Conservation (phyloP, 2,113 vertebrate genomes). For the Bufo gargarizans region DNA sequence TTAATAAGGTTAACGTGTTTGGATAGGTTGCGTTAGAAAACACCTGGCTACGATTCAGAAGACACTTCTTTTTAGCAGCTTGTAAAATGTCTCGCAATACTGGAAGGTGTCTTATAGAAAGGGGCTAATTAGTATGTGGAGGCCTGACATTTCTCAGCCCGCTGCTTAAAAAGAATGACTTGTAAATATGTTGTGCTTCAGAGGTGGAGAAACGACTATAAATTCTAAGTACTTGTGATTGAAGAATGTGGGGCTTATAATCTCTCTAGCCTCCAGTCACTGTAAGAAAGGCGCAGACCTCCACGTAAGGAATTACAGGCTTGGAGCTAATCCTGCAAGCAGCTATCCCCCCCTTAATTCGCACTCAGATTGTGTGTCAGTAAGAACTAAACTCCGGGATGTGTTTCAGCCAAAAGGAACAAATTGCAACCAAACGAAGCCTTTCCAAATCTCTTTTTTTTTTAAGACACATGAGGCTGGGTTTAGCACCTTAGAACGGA, state of each 20-base stretch:
- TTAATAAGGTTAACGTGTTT: slow-evolving; percentile 19
- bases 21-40: slow-evolving; percentile 31
- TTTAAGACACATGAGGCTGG: slow-evolving; percentile 26
- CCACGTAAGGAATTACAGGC: slow-evolving; percentile 19
- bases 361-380: slow-evolving; percentile 3
- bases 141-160: slow-evolving; percentile 16
- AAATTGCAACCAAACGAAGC: slow-evolving; percentile 46
- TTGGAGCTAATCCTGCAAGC: slow-evolving; percentile 3
- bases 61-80: slow-evolving; percentile 38
- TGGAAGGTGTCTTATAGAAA: slow-evolving; percentile 45
- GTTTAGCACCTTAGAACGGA: slow-evolving; percentile 44
- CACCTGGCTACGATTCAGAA: slow-evolving; percentile 38
- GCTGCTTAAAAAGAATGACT: slow-evolving; percentile 25
- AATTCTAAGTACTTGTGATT: slow-evolving; percentile 17
- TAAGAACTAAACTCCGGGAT: slow-evolving; percentile 25
- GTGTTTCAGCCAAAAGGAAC: slow-evolving; percentile 37
- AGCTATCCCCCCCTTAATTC: slow-evolving; percentile 20
- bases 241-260: slow-evolving; percentile 17
- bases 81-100: slow-evolving; percentile 44
- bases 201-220: slow-evolving; percentile 24
- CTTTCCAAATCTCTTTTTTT: slow-evolving; percentile 8
- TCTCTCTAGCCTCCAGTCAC: slow-evolving; percentile 7
- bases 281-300: slow-evolving; percentile 30
- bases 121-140: slow-evolving; percentile 37
- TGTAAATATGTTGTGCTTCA: slow-evolving; percentile 41